Evolutionary conservation across 2,888 invertebrate genomes (phyloP).

Genomic region (Lepidonotus clava): DNA sequence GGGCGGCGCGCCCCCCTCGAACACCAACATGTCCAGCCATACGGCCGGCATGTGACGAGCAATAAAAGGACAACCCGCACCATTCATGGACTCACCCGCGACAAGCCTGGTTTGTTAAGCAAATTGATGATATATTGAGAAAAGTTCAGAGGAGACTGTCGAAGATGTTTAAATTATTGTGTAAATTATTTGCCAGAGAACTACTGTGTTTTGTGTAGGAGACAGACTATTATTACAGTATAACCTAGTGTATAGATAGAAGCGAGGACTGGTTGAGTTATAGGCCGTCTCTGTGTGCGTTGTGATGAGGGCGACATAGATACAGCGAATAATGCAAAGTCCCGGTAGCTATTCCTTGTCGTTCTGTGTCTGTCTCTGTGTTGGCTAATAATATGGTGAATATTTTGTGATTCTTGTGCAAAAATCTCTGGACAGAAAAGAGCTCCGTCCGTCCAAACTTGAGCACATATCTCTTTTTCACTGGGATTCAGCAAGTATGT

Average conservation of each 20-base stretch:
- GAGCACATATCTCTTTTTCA: slow-evolving; percentile 54
- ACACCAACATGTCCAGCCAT: background rate
- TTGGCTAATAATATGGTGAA: slow-evolving; percentile 51
- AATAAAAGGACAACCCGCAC: slow-evolving; percentile 40
- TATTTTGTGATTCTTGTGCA: slow-evolving; percentile 54
- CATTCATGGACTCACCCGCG: background rate
- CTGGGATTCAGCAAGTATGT: slow-evolving; percentile 53
- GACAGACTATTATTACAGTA: slow-evolving; percentile 46
- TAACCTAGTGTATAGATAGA: slow-evolving; percentile 35
- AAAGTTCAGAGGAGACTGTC: background rate
- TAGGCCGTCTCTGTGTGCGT: slow-evolving; percentile 37
- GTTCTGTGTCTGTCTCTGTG: slow-evolving; percentile 50
- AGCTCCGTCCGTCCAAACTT: slow-evolving; percentile 54
- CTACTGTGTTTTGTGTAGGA: slow-evolving; percentile 9
- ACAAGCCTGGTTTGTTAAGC: slow-evolving; percentile 38
- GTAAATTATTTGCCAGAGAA: slow-evolving; percentile 44
- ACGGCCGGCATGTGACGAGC: slow-evolving; percentile 5
- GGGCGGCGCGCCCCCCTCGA: slow-evolving; percentile 1
- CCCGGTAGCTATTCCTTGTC: slow-evolving; percentile 40
- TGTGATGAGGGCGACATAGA: slow-evolving; percentile 22
- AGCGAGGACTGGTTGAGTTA: slow-evolving; percentile 25
- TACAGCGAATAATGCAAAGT: slow-evolving; percentile 43
- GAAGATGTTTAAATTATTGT: slow-evolving; percentile 46
- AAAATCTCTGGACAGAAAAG: slow-evolving; percentile 48
- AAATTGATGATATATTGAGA: background rate